phyloP scores from a whole-genome alignment of 2,797 vertebrate species.

The Pantherophis alleghaniensis region DNA sequence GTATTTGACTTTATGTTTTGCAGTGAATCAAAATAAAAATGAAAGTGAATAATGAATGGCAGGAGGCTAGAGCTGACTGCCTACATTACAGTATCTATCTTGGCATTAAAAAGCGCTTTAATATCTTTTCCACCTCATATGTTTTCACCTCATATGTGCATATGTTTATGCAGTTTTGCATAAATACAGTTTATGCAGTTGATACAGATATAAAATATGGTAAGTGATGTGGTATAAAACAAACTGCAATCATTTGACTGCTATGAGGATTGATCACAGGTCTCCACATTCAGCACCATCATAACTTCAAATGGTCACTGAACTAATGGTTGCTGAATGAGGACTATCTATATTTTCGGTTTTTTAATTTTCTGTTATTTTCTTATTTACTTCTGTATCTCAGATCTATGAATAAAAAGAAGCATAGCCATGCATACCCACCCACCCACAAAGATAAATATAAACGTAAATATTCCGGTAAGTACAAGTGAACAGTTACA shows the following conservation, averaged over 20 bases:
- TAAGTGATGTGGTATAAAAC: not conserved
- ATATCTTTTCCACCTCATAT: not conserved
- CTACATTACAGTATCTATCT: not conserved
- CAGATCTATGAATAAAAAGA: not conserved
- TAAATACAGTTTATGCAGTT: too few species aligned
- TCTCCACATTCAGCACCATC: not conserved
- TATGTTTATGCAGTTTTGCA: not conserved
- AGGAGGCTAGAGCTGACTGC: not conserved
- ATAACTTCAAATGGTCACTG: not conserved
- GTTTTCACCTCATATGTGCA: not conserved
- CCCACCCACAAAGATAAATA: not conserved
- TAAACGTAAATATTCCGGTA: not conserved
- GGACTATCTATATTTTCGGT: not conserved
- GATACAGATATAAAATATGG: not conserved
- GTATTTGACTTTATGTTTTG: slow-evolving; percentile 14
- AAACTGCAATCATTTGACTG: not conserved
- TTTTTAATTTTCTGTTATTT: not conserved
- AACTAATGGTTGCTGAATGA: not conserved
- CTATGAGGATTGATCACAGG: not conserved
- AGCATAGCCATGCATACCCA: not conserved
- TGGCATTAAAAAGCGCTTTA: not conserved
- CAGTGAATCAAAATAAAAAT: not conserved
- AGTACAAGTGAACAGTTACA: not conserved
- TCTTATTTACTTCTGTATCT: not conserved
- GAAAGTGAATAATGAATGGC: slow-evolving; percentile 2